A percentile compares a stretch with the other conserved stretches of the same genome.
Evolutionary conservation across 1,140 invertebrate genomes (phyloP).

Genomic region (Leptinotarsa undecemlineata): DNA sequence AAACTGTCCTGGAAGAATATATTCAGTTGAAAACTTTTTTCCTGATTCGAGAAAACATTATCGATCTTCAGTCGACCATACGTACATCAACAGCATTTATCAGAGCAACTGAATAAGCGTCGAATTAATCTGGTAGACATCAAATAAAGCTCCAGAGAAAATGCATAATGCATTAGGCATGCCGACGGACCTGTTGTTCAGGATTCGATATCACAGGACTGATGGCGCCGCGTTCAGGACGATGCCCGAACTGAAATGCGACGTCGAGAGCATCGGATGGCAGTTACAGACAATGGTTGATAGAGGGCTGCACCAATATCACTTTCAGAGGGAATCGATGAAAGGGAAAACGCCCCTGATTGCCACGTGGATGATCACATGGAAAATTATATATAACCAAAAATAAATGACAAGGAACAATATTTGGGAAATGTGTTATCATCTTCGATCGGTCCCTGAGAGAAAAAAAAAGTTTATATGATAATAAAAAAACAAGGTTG

Average conservation of each 20-base stretch:
- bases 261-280: neutral
- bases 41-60: neutral
- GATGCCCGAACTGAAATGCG: neutral
- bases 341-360: slow-evolving; percentile 1
- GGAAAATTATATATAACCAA: no score
- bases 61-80: neutral
- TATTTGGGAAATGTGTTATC: no score
- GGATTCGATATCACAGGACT: slow-evolving; percentile 3
- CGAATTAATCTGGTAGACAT: slow-evolving; percentile 5
- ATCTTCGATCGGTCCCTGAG: no score
- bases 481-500: no score
- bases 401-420: no score
- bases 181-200: neutral
- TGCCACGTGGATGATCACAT: slow-evolving; percentile 9
- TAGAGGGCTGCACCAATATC: slow-evolving; percentile 9
- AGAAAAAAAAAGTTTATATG: no score
- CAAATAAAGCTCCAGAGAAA: slow-evolving; percentile 1
- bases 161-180: neutral
- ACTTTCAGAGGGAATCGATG: slow-evolving; percentile 1
- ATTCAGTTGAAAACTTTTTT: neutral
- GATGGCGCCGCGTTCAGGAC: neutral
- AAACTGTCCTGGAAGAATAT: no score
- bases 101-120: slow-evolving; percentile 3
- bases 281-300: neutral
- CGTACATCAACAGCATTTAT: neutral